Conservation (phyloP, 2,113 vertebrate species). For the Microtus oregoni region DNA sequence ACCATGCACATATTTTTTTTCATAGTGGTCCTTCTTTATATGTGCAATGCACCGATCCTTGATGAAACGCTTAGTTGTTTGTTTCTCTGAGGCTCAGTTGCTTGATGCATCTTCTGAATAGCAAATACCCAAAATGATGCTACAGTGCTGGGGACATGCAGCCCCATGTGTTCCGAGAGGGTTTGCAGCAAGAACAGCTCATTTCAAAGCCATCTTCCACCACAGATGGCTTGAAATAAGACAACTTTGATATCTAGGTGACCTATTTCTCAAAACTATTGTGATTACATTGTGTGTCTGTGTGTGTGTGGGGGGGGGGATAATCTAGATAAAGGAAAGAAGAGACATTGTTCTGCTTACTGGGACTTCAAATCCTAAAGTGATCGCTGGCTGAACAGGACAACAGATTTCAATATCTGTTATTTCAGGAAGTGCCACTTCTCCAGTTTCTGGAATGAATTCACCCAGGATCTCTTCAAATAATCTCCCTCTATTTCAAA, state of each 20-base stretch:
- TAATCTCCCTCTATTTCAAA: neutral
- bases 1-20: conserved; percentile 28
- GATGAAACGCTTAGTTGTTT: conserved; percentile 75
- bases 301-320: neutral
- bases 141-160: conserved; percentile 19
- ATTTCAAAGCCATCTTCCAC: conserved; percentile 54
- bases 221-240: conserved; percentile 72
- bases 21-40: conserved; percentile 35
- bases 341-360: neutral
- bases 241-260: conserved; percentile 77
- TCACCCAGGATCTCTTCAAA: neutral
- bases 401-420: neutral
- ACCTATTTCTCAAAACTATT: conserved; percentile 74
- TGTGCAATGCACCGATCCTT: conserved; percentile 32
- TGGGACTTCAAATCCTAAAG: neutral
- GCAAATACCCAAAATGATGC: conserved; percentile 60
- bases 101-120: conserved; percentile 71
- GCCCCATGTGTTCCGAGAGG: conserved; percentile 34
- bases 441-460: neutral
- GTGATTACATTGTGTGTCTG: neutral
- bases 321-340: conserved; percentile 43
- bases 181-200: conserved; percentile 50
- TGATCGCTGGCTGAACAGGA: neutral
- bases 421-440: neutral
- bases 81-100: conserved; percentile 70